These are phyloP conservation scores for Porites lutea DNA, from an alignment of 64 coral and sea anemone species.

Conservation along the genomic window DNA sequence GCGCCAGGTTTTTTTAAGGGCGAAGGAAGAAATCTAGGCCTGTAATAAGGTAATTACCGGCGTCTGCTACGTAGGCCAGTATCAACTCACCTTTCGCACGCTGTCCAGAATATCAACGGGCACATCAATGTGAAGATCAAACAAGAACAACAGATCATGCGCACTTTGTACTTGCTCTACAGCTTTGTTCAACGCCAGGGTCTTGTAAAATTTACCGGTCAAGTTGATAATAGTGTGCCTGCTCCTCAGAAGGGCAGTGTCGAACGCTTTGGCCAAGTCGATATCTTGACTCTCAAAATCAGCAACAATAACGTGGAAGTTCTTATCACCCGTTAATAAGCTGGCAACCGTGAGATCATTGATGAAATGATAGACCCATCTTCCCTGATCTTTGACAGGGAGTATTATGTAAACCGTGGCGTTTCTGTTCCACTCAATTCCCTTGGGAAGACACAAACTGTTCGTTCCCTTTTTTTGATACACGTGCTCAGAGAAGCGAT, in stretches of 20 bases:
- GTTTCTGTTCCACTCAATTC: background rate
- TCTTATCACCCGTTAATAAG: background rate
- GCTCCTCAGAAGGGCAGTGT: constrained; percentile 32
- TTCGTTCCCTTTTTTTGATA: background rate
- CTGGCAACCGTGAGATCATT: background rate
- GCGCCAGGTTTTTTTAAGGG: too few species aligned
- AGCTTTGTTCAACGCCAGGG: constrained; percentile 18
- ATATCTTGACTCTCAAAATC: constrained; percentile 61
- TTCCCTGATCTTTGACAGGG: background rate
- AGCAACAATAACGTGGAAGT: background rate
- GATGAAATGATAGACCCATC: constrained; percentile 27
- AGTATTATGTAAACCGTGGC: constrained; percentile 19
- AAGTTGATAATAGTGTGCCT: constrained; percentile 48
- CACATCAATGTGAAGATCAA: background rate
- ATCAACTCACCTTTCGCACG: too few species aligned
- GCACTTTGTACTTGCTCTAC: background rate
- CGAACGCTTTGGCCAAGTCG: constrained; percentile 29
- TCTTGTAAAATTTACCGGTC: constrained; percentile 57
- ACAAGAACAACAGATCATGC: background rate
- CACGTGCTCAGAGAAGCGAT: constrained; percentile 2
- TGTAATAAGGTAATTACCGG: too few species aligned
- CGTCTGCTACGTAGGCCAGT: too few species aligned
- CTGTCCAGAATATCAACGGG: background rate
- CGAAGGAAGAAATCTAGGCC: too few species aligned
- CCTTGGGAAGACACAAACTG: background rate